Evolutionary conservation across 2,888 invertebrate species (phyloP), one percentile per base, ranked within the genome.

Genomic region (Melanotus villosus): DNA sequence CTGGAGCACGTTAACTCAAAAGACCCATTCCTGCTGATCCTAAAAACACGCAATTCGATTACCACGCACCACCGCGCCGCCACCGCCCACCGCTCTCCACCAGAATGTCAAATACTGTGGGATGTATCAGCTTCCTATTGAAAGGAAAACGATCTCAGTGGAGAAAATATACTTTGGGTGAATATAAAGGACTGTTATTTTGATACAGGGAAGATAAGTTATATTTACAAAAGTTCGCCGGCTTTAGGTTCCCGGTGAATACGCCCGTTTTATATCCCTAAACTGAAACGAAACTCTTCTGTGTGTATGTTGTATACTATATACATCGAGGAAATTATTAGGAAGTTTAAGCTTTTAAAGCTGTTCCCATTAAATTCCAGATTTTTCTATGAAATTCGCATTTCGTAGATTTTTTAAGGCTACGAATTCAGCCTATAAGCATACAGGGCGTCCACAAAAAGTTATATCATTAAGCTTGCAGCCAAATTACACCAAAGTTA

Each of bases 31-130:
- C 66, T 74, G 67, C 72, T 70, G 73, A 73, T 75, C 74, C 69
- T 71, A 72, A 73, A 71, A 76, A 76, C 76, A 76, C 76, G 76
- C 75, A 76, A 76, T 76, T 76, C 73, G 76, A 76, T 76, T 76
- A 73, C 71, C 56, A 75, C 74, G 74, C 75, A 70, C 73, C 72
- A 68, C 71, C 73, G 69, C 71, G 65, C 71, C 73, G 71, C 66
- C 71, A 65, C 71, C 72, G 70, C 64, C 41, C 30, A 14, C 36
- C 18, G 36, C 32, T 36, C 47, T 12, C 23, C 21, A 43, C 19
- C 18, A 30, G 32, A 41, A 62, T 56, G 56, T 60, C 67, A 60
- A 62, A 38, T 56, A 58, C 63, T 45, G 68, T 58, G 21, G 45
- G 65, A 57, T 65, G 65, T 45, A 65, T 57, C 65, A 57, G 45